Evolutionary conservation across 92 coral and sea anemone species (phyloP).

Genomic region (Hydrozoanthus gracilis): DNA sequence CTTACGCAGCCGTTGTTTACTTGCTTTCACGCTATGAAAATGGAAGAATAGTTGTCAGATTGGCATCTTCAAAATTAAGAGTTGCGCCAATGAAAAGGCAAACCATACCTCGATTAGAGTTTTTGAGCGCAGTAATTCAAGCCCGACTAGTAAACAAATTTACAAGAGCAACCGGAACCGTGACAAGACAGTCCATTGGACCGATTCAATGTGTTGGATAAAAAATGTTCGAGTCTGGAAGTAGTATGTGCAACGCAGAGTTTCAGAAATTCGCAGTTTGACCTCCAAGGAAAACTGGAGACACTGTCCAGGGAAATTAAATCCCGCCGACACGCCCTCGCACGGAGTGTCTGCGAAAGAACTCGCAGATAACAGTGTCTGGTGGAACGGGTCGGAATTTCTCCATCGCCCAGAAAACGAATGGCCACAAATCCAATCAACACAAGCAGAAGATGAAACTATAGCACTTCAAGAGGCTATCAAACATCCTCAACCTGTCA

Average conservation of each 20-base stretch:
- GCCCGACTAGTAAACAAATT: slow-evolving; percentile 58
- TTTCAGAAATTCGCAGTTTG: slow-evolving; percentile 45
- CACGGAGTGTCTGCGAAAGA: slow-evolving; percentile 63
- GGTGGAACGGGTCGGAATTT: slow-evolving; percentile 70
- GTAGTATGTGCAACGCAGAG: slow-evolving; percentile 53
- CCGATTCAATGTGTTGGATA: slow-evolving; percentile 65
- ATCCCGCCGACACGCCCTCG: slow-evolving; percentile 67
- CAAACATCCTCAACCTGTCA: slow-evolving; percentile 42
- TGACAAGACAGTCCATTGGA: slow-evolving; percentile 13
- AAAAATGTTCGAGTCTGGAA: slow-evolving; percentile 53
- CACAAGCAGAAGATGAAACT: slow-evolving; percentile 43
- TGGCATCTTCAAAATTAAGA: slow-evolving; percentile 72
- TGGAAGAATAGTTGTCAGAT: slow-evolving; percentile 52
- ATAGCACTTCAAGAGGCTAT: slow-evolving; percentile 45
- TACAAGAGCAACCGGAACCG: slow-evolving; percentile 15
- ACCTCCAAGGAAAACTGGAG: slow-evolving; percentile 47
- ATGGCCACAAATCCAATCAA: slow-evolving; percentile 64
- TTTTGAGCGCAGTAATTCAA: slow-evolving; percentile 66
- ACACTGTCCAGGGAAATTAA: slow-evolving; percentile 59
- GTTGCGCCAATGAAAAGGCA: slow-evolving; percentile 73
- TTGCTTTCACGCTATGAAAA: slow-evolving; percentile 59
- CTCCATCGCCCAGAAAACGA: slow-evolving; percentile 46
- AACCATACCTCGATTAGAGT: slow-evolving; percentile 75
- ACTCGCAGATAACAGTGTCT: slow-evolving; percentile 26
- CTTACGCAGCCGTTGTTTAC: slow-evolving; percentile 68